Evolutionary conservation across 2,797 vertebrate species (phyloP).

Genomic region (Sebastes elongatus): DNA sequence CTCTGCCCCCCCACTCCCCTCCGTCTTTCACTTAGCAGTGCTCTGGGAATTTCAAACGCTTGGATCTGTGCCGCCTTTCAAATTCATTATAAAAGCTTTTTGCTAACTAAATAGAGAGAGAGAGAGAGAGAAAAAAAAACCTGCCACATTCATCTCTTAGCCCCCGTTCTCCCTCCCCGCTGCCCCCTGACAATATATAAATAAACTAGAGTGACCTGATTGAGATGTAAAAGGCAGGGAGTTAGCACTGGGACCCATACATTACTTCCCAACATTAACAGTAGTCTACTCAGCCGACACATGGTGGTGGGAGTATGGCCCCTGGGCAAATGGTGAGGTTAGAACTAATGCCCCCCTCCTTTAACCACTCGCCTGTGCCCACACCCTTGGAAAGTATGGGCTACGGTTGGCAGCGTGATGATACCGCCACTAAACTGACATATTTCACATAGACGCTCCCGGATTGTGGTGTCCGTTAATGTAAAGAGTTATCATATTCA

Average conservation of each 20-base stretch:
- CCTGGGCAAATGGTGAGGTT: constrained; percentile 67
- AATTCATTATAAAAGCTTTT: constrained; percentile 86
- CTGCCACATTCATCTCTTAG: constrained; percentile 77
- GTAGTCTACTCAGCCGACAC: constrained; percentile 74
- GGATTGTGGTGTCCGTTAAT: constrained; percentile 38
- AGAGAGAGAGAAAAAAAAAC: constrained; percentile 48
- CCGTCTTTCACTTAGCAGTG: constrained; percentile 73
- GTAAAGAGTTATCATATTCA: constrained; percentile 54
- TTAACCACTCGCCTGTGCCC: constrained; percentile 52
- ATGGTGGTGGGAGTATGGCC: constrained; percentile 68
- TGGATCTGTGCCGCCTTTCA: constrained; percentile 78
- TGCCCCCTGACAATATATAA: constrained; percentile 80
- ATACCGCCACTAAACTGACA: constrained; percentile 39
- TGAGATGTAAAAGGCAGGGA: constrained; percentile 85
- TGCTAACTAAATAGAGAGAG: constrained; percentile 80
- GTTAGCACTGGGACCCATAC: constrained; percentile 80
- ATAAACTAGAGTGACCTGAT: constrained; percentile 86
- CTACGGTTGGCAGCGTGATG: constrained; percentile 38
- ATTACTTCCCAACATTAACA: constrained; percentile 81
- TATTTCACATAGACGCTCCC: constrained; percentile 36
- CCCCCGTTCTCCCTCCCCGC: constrained; percentile 28
- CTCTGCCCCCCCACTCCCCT: background rate
- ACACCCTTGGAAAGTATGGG: constrained; percentile 59
- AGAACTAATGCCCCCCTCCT: constrained; percentile 69
- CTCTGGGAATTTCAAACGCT: constrained; percentile 76